These are phyloP conservation scores for Morus bassanus DNA, from an alignment of 2,797 vertebrate genomes.

Conservation along the genomic window DNA sequence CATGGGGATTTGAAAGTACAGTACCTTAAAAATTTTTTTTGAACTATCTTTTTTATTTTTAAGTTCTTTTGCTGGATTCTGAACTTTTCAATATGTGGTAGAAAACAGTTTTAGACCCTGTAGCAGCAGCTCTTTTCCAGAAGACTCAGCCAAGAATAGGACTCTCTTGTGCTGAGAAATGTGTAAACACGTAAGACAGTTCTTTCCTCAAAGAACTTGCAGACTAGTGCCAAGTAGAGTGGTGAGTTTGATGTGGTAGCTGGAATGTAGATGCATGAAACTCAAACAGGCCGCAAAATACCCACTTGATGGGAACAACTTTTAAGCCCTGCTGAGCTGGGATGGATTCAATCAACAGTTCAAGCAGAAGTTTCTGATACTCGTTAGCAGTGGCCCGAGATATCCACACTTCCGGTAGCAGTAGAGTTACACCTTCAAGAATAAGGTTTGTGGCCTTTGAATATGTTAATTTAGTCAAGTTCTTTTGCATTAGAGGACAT, in stretches of 20 bases:
- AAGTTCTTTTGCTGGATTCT: neutral
- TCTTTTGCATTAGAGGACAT: neutral
- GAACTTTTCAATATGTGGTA: neutral
- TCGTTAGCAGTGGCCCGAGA: neutral
- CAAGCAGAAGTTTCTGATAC: neutral
- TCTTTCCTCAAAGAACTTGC: neutral
- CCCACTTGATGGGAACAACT: neutral
- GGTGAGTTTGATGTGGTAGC: constrained; percentile 47
- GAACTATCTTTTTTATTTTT: neutral
- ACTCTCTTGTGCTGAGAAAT: neutral
- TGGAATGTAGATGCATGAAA: constrained; percentile 6
- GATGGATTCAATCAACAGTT: neutral
- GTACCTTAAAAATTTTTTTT: neutral
- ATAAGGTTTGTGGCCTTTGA: neutral
- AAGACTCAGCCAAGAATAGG: neutral
- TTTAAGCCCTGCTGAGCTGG: neutral
- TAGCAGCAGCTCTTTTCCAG: neutral
- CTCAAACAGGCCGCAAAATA: constrained; percentile 18
- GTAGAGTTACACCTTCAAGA: neutral
- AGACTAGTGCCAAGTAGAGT: neutral
- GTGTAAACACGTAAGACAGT: neutral
- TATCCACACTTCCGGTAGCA: neutral
- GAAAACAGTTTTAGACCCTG: neutral
- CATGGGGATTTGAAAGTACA: neutral
- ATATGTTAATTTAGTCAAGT: neutral